Evolutionary conservation across 2,797 vertebrate species (phyloP), one percentile per base, ranked within the genome.

Genomic region (Danio jaintianensis): DNA sequence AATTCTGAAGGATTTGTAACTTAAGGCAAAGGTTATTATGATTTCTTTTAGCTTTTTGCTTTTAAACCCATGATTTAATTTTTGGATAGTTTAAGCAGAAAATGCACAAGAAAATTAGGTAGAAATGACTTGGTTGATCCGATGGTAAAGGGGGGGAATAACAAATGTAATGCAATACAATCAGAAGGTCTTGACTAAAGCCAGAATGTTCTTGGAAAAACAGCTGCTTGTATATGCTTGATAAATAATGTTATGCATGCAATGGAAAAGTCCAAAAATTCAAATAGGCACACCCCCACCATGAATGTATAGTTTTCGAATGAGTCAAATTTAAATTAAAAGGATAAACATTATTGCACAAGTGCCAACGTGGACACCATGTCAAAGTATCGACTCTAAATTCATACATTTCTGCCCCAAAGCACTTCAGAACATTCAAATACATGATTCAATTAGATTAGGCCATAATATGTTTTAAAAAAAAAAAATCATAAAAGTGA

Each of bases 271-370:
- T 12, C 2, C 0, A 43, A 80, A 74, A 78, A 71, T 5, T 58
- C 22, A 52, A 85, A 79, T 20, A 47, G 58, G 16, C 20, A 81
- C 20, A 74, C 53, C 69, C 38, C 36, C 53, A 81, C 63, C 10
- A 40, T 43, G 42, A 81, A 66, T 63, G 59, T 59, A 38, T 45
- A 63, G 20, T 69, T 79, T 77, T 56, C 29, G 11, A 77, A 63
- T 80, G 81, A 86, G 83, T 88, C 89, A 74, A 86, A 89, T 88
- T 91, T 84, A 90, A 92, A 91, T 89, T 89, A 92, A 92, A 92
- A 77, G 88, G 87, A 88, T 87, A 91, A 91, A 88, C 84, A 86
- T 93, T 93, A 94, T 94, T 94, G 92, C 92, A 94, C 94, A 92
- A 90, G 87, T 89, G 90, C 87, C 92, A 89, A 89, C 90, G 90